A percentile compares a stretch with the other conserved stretches of the same genome.
Conservation (phyloP, 2,797 vertebrate species). For the Lepilemur ruficaudatus region DNA sequence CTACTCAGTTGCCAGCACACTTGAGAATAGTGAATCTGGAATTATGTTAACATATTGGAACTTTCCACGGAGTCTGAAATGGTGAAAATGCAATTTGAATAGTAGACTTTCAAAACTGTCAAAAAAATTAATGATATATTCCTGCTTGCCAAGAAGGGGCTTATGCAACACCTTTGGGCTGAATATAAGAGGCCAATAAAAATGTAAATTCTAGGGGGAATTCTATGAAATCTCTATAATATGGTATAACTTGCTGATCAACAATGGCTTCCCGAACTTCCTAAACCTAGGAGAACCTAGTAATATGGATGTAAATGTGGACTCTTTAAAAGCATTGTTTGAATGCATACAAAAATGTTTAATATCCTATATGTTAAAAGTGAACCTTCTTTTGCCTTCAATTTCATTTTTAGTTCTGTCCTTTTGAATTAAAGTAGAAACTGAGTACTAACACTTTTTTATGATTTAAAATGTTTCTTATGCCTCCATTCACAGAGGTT, state of each 20-base stretch:
- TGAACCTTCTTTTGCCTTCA: not conserved
- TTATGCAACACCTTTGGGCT: slow-evolving; percentile 54
- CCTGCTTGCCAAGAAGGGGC: slow-evolving; percentile 45
- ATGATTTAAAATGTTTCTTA: not conserved
- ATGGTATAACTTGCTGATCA: not conserved
- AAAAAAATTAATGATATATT: slow-evolving; percentile 52
- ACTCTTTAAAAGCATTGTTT: not conserved
- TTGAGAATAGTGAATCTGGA: slow-evolving; percentile 18
- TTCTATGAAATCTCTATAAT: slow-evolving; percentile 15
- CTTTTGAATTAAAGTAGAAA: not conserved
- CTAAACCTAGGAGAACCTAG: not conserved
- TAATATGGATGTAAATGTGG: not conserved
- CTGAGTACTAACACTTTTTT: not conserved
- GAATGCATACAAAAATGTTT: not conserved
- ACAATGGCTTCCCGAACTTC: not conserved
- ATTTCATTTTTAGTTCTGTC: slow-evolving; percentile 11
- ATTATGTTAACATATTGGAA: slow-evolving; percentile 62
- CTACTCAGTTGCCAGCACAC: slow-evolving; percentile 25
- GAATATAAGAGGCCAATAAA: slow-evolving; percentile 35
- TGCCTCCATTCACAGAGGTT: not conserved
- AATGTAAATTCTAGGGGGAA: slow-evolving; percentile 34
- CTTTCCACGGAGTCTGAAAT: not conserved
- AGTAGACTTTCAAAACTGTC: slow-evolving; percentile 52
- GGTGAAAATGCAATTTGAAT: slow-evolving; percentile 42
- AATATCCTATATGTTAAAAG: not conserved